These are phyloP conservation scores for Sycobia sp. DNA, from an alignment of 1,140 invertebrate species.

Conservation along the genomic window DNA sequence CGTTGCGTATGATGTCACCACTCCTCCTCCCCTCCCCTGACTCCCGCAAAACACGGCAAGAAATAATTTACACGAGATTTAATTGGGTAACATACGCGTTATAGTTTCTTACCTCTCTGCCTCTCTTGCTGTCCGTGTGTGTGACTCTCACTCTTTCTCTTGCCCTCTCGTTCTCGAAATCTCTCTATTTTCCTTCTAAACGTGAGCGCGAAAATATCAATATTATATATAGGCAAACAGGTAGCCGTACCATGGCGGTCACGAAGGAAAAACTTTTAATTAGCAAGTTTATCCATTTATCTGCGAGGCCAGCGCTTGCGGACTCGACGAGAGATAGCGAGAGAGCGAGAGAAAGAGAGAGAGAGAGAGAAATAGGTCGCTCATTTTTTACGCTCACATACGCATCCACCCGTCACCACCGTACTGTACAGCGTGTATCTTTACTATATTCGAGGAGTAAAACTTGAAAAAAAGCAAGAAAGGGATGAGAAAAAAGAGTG, in stretches of 20 bases:
- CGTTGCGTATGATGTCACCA: too few relatives aligned
- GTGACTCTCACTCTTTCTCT: too few relatives aligned
- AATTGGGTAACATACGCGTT: too few relatives aligned
- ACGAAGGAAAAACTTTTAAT: constrained; percentile 54
- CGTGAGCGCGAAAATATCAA: too few relatives aligned
- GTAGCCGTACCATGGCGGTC: background rate
- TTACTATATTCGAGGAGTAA: too few relatives aligned
- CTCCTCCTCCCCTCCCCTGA: too few relatives aligned
- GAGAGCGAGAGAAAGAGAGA: constrained; percentile 37
- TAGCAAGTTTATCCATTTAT: constrained; percentile 55
- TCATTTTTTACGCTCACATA: background rate
- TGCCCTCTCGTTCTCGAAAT: too few relatives aligned
- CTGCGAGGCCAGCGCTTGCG: constrained; percentile 15
- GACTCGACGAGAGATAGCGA: constrained; percentile 4
- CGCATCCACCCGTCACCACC: background rate
- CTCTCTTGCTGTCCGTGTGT: too few relatives aligned
- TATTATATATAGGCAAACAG: constrained; percentile 3
- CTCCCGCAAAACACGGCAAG: too few relatives aligned
- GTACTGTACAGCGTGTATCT: background rate
- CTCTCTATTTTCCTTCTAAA: too few relatives aligned
- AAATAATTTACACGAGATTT: too few relatives aligned
- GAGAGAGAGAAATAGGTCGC: background rate
- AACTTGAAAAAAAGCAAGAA: constrained; percentile 7
- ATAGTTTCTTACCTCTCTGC: too few relatives aligned
- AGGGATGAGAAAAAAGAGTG: background rate